phyloP scores from a whole-genome alignment of 1,140 invertebrate genomes.

The Sesamia nonagrioides region DNA sequence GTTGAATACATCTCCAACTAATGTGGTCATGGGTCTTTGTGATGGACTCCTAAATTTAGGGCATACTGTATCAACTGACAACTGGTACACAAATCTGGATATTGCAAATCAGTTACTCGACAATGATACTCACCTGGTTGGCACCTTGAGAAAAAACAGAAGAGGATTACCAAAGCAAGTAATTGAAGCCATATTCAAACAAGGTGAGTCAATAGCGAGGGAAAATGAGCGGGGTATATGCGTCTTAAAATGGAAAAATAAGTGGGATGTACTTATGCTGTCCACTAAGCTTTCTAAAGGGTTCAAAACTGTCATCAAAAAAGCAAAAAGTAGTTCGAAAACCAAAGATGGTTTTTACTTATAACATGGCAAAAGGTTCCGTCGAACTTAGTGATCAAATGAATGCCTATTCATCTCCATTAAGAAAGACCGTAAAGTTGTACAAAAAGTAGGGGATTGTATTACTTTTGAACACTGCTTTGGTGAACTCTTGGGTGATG shows the following conservation, averaged over 20 bases:
- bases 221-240: constrained; percentile 27
- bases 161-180: not conserved
- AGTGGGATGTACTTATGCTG: constrained; percentile 23
- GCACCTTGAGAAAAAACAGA: not conserved
- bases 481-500: constrained; percentile 2
- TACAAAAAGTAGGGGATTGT: constrained; percentile 59
- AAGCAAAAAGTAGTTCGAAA: constrained; percentile 54
- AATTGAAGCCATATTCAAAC: not conserved
- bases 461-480: constrained; percentile 60
- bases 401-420: constrained; percentile 63
- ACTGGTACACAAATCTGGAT: constrained; percentile 45
- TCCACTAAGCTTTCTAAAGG: constrained; percentile 34
- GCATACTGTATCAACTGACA: constrained; percentile 75
- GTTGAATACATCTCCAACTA: not conserved
- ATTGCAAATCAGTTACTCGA: not conserved
- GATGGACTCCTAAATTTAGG: constrained; percentile 61
- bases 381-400: constrained; percentile 76
- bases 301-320: constrained; percentile 42
- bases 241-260: constrained; percentile 28
- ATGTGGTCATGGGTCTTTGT: not conserved
- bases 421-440: constrained; percentile 64
- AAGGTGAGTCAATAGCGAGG: not conserved
- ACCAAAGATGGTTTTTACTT: constrained; percentile 51
- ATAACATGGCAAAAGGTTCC: constrained; percentile 71
- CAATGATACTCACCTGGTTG: not conserved